phyloP scores from a whole-genome alignment of 2,888 invertebrate species.

The Neoitamus cyanurus region DNA sequence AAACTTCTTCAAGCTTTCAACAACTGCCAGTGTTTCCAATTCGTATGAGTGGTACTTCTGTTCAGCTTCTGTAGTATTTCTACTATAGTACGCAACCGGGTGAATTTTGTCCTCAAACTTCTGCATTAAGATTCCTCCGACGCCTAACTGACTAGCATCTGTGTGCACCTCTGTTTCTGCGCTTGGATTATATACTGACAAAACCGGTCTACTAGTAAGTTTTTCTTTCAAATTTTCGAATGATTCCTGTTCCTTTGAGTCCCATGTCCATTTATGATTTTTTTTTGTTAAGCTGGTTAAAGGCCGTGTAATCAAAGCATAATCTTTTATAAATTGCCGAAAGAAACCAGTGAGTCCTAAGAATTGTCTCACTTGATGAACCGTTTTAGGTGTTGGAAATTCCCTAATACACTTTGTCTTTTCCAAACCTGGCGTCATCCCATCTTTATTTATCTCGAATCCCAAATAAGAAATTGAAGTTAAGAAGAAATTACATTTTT shows the following conservation, averaged over 20 bases:
- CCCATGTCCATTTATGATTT: neutral
- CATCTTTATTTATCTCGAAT: slow-evolving; percentile 34
- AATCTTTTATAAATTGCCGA: slow-evolving; percentile 54
- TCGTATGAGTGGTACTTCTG: no score
- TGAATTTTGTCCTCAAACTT: neutral
- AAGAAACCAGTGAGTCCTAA: slow-evolving; percentile 56
- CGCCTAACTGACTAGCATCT: slow-evolving; percentile 56
- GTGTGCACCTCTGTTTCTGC: slow-evolving; percentile 54
- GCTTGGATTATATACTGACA: neutral
- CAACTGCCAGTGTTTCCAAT: no score
- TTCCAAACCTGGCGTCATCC: slow-evolving; percentile 49
- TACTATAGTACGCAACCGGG: no score
- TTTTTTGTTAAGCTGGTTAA: slow-evolving; percentile 53
- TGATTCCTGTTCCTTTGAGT: slow-evolving; percentile 48
- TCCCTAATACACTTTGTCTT: slow-evolving; percentile 50
- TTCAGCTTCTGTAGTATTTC: no score
- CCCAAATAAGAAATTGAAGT: slow-evolving; percentile 55
- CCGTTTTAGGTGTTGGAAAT: slow-evolving; percentile 49
- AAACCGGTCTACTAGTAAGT: slow-evolving; percentile 21
- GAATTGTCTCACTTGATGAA: slow-evolving; percentile 54
- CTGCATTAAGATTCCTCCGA: slow-evolving; percentile 57
- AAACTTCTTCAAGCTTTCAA: no score
- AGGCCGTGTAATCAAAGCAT: slow-evolving; percentile 52
- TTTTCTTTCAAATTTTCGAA: slow-evolving; percentile 51
- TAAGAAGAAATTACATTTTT: slow-evolving; percentile 53